A percentile compares a stretch with the other conserved stretches of the same genome.
Conservation (phyloP, 2,797 vertebrate species). For the Notamacropus eugenii region DNA sequence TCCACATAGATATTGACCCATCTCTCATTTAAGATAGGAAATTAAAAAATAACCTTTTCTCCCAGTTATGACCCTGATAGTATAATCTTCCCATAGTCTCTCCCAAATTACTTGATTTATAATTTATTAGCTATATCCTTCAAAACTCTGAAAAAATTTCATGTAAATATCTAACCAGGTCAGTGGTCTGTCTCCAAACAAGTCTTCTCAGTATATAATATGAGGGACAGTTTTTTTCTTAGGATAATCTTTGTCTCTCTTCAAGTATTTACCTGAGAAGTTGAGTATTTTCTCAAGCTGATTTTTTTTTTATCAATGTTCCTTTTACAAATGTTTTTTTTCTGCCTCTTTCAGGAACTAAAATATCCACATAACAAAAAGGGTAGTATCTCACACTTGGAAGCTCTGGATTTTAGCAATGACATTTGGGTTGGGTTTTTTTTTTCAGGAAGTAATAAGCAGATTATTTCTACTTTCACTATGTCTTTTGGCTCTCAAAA, state of each 20-base stretch:
- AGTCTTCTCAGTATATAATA: not conserved
- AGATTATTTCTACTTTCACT: not conserved
- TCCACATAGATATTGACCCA: not conserved
- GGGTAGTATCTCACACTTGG: not conserved
- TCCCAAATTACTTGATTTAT: not conserved
- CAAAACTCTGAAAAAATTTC: not conserved
- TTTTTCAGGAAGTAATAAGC: not conserved
- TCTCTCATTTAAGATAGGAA: not conserved
- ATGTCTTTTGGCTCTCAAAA: not conserved
- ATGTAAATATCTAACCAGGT: not conserved
- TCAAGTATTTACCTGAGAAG: not conserved
- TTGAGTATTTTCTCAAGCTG: not conserved
- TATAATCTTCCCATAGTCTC: not conserved
- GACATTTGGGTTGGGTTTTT: not conserved
- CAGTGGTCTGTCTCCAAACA: not conserved
- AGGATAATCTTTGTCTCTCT: not conserved
- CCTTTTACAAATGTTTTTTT: not conserved
- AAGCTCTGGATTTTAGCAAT: not conserved
- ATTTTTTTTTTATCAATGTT: not conserved
- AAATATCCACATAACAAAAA: not conserved
- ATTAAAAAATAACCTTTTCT: not conserved
- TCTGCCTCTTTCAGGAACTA: not conserved
- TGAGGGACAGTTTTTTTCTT: not conserved
- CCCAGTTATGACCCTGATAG: not conserved
- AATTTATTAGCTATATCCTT: not conserved